Conservation (phyloP, 2,888 invertebrate genomes). For the Clistopyga incitator region DNA sequence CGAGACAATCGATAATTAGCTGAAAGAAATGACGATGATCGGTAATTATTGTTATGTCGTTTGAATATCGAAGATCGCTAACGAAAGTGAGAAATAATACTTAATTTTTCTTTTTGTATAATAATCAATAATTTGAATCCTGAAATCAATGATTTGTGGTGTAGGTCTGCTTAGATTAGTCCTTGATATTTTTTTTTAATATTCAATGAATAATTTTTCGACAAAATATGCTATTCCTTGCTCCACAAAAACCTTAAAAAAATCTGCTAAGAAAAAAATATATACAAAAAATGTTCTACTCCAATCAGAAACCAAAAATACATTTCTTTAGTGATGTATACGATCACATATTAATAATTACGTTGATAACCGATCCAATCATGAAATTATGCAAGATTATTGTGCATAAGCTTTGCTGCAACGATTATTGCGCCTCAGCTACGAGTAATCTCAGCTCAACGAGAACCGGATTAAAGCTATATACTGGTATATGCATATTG, state of each 20-base stretch:
- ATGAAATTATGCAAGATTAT: not conserved
- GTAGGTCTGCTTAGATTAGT: no score
- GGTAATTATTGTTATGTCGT: not conserved
- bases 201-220: no score
- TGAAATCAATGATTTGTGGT: not conserved
- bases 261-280: no score
- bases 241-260: not conserved
- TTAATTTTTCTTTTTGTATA: not conserved
- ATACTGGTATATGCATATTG: not conserved
- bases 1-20: not conserved
- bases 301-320: no score
- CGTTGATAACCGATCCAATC: not conserved
- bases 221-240: not conserved
- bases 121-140: not conserved
- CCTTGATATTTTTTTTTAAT: no score
- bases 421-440: not conserved
- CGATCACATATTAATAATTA: not conserved
- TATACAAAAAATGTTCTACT: no score
- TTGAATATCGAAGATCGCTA: not conserved
- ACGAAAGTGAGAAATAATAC: not conserved
- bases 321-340: no score
- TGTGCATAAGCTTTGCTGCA: not conserved
- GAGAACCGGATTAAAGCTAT: conserved; percentile 1
- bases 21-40: not conserved
- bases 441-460: not conserved